A percentile compares a stretch with the other conserved stretches of the same genome.
Evolutionary conservation across 2,797 vertebrate genomes (phyloP).

Genomic region (Spinus pinus): DNA sequence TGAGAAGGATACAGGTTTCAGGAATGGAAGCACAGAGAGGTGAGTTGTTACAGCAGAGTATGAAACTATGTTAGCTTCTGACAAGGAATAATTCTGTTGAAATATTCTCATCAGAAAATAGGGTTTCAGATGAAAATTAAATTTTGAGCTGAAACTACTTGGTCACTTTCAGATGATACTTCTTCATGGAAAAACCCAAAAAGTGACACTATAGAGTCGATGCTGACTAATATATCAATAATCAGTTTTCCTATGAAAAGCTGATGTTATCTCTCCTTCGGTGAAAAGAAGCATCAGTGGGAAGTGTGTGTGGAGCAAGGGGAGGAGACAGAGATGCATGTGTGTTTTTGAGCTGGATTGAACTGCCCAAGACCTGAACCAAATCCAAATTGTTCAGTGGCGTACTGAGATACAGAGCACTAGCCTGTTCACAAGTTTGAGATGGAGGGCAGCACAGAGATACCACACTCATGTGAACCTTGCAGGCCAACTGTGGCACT

Average conservation of each 20-base stretch:
- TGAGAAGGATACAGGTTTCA: neutral
- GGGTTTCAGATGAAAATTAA: neutral
- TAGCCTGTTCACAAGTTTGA: neutral
- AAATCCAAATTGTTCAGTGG: neutral
- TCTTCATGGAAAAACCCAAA: neutral
- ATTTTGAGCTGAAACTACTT: neutral
- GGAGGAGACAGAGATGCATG: neutral
- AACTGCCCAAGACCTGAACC: neutral
- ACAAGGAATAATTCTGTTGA: neutral
- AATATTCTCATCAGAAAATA: neutral
- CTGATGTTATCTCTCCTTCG: neutral
- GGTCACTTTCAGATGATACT: neutral
- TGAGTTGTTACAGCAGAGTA: rapidly evolving
- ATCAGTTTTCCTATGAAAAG: neutral
- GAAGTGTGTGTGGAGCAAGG: neutral
- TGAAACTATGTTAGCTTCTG: neutral
- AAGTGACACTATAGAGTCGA: neutral
- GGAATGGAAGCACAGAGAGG: neutral
- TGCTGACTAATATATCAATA: rapidly evolving
- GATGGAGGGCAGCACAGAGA: neutral
- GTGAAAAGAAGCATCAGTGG: neutral
- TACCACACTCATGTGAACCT: neutral
- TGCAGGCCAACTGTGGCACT: neutral
- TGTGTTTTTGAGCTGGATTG: neutral
- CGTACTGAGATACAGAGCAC: neutral